Percentiles rank a stretch among this genome's conserved stretches.
Evolutionary conservation across 2,797 vertebrate genomes (phyloP).

Genomic region (Scolopax rusticola): DNA sequence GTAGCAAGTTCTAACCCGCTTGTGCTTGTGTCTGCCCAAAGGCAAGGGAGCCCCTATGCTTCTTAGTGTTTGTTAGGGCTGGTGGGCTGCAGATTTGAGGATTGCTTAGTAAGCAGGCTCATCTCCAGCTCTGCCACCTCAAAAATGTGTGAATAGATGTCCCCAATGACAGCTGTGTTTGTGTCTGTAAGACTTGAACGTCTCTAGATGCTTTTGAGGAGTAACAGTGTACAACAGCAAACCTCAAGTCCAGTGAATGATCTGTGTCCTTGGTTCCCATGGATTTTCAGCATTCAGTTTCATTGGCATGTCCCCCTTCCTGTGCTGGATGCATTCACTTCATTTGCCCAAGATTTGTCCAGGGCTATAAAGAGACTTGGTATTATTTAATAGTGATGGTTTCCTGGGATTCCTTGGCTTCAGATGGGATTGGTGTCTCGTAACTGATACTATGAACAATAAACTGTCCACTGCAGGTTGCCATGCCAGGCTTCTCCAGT

Average conservation of each 20-base stretch:
- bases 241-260: not conserved
- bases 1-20: not conserved
- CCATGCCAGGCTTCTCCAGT: not conserved
- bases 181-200: not conserved
- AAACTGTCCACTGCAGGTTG: not conserved
- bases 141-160: not conserved
- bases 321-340: not conserved
- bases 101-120: not conserved
- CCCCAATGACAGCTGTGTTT: not conserved
- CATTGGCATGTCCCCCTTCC: not conserved
- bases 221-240: not conserved
- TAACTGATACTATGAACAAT: not conserved
- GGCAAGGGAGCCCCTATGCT: not conserved
- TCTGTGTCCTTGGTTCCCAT: not conserved
- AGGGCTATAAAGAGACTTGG: not conserved
- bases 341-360: not conserved
- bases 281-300: not conserved
- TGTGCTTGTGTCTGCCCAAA: not conserved
- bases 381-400: not conserved
- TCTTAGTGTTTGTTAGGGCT: not conserved
- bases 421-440: not conserved
- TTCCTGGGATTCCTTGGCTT: not conserved
- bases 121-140: not conserved
- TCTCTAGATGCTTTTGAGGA: not conserved
- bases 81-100: not conserved